These are phyloP conservation scores for Microdon myrmicae DNA, from an alignment of 2,888 invertebrate genomes.

Conservation along the genomic window DNA sequence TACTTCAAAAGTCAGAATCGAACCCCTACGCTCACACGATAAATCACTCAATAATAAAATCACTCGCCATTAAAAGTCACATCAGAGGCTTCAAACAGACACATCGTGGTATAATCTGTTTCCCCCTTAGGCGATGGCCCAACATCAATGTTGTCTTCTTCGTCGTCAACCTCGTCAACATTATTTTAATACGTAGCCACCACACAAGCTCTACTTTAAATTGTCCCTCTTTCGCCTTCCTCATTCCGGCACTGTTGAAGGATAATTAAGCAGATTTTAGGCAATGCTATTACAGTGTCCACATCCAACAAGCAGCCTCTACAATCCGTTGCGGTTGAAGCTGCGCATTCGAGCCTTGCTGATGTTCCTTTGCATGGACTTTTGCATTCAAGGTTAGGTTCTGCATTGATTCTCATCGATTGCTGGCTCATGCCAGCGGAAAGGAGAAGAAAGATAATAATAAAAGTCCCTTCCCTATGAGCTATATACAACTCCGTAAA, in stretches of 20 bases:
- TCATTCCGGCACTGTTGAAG: constrained; percentile 6
- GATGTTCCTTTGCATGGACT: no score
- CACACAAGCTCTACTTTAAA: constrained; percentile 32
- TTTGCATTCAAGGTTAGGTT: constrained; percentile 8
- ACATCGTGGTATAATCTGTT: neutral
- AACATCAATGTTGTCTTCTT: neutral
- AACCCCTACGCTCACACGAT: constrained; percentile 31
- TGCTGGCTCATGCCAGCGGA: constrained; percentile 7
- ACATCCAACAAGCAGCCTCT: no score
- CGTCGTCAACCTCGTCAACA: no score
- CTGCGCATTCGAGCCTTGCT: no score
- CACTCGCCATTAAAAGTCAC: constrained; percentile 23
- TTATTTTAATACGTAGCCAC: no score
- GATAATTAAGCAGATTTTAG: constrained; percentile 45
- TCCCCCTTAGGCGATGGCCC: constrained; percentile 2
- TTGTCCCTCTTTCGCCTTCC: constrained; percentile 28
- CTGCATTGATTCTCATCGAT: constrained; percentile 14
- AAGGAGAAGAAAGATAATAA: constrained; percentile 3
- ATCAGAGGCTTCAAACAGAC: constrained; percentile 15
- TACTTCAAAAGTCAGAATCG: constrained; percentile 19
- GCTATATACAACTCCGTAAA: constrained; percentile 33
- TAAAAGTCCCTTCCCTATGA: constrained; percentile 12
- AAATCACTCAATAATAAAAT: constrained; percentile 46
- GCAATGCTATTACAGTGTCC: constrained; percentile 13
- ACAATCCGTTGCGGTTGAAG: neutral